These are phyloP conservation scores for Hyposoter didymator DNA, from an alignment of 2,888 invertebrate species.

Conservation along the genomic window DNA sequence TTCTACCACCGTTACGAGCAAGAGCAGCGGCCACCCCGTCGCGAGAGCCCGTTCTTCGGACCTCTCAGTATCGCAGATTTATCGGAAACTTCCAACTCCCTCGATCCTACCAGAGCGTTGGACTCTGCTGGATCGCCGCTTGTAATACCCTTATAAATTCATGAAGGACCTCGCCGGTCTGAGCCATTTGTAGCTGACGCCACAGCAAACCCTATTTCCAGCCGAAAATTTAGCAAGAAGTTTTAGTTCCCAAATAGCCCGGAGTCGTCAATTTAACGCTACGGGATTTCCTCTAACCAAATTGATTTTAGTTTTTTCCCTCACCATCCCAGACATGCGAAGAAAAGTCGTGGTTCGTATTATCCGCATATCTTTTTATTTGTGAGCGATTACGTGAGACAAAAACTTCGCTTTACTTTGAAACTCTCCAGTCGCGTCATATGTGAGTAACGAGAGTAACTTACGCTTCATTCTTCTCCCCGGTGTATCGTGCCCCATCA, in stretches of 20 bases:
- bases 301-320: slow-evolving; percentile 52
- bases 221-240: slow-evolving; percentile 59
- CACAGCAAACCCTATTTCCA: slow-evolving; percentile 39
- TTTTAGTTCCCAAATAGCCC: slow-evolving; percentile 31
- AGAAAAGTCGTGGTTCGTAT: background rate
- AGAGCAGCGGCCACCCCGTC: slow-evolving; percentile 69
- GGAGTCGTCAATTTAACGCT: slow-evolving; percentile 53
- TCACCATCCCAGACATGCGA: background rate
- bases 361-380: slow-evolving; percentile 21
- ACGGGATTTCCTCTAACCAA: slow-evolving; percentile 29
- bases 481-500: slow-evolving; percentile 28
- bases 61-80: slow-evolving; percentile 75
- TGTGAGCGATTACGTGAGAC: slow-evolving; percentile 18
- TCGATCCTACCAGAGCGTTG: slow-evolving; percentile 27
- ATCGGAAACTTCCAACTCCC: slow-evolving; percentile 71
- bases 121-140: slow-evolving; percentile 51
- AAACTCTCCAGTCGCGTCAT: slow-evolving; percentile 18
- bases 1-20: slow-evolving; percentile 38
- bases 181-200: slow-evolving; percentile 72
- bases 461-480: slow-evolving; percentile 26
- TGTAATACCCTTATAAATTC: slow-evolving; percentile 78
- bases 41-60: slow-evolving; percentile 62
- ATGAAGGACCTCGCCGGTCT: slow-evolving; percentile 70
- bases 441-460: slow-evolving; percentile 23
- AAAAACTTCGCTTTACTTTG: slow-evolving; percentile 18